phyloP scores from a whole-genome alignment of 1,140 invertebrate species.

The Chironomus tepperi region DNA sequence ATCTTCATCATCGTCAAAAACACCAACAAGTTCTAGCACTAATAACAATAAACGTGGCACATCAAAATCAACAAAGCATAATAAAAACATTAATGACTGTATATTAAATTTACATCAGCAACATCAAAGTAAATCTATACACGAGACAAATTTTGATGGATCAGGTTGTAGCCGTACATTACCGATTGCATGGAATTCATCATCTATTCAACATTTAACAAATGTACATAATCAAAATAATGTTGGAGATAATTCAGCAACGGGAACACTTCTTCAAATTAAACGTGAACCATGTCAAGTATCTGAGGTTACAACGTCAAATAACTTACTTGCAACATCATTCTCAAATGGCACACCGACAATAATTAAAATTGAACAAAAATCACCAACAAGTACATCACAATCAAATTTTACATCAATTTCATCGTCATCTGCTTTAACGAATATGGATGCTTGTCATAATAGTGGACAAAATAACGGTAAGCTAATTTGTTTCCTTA shows the following conservation, averaged over 20 bases:
- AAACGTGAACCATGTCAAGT: slow-evolving; percentile 57
- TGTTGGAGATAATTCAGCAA: background rate
- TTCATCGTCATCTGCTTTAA: slow-evolving; percentile 32
- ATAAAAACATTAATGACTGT: slow-evolving; percentile 10
- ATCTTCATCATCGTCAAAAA: background rate
- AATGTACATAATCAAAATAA: background rate
- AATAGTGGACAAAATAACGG: slow-evolving; percentile 21
- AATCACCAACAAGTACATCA: slow-evolving; percentile 27
- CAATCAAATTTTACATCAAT: slow-evolving; percentile 29
- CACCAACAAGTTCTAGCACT: background rate
- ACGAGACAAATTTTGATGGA: background rate
- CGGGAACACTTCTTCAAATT: slow-evolving; percentile 40
- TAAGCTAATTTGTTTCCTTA: background rate
- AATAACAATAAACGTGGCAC: background rate
- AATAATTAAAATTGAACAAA: slow-evolving; percentile 23
- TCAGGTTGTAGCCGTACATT: background rate
- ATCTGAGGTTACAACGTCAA: slow-evolving; percentile 54
- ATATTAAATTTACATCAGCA: slow-evolving; percentile 20
- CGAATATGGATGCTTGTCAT: slow-evolving; percentile 25
- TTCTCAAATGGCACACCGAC: slow-evolving; percentile 26
- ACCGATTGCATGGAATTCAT: slow-evolving; percentile 1
- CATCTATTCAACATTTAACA: background rate
- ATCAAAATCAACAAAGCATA: slow-evolving; percentile 2
- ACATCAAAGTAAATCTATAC: background rate
- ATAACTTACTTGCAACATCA: slow-evolving; percentile 42